Base-by-base conservation (phyloP, 2,797 vertebrate genomes). In the Phrynocephalus forsythii region DNA sequence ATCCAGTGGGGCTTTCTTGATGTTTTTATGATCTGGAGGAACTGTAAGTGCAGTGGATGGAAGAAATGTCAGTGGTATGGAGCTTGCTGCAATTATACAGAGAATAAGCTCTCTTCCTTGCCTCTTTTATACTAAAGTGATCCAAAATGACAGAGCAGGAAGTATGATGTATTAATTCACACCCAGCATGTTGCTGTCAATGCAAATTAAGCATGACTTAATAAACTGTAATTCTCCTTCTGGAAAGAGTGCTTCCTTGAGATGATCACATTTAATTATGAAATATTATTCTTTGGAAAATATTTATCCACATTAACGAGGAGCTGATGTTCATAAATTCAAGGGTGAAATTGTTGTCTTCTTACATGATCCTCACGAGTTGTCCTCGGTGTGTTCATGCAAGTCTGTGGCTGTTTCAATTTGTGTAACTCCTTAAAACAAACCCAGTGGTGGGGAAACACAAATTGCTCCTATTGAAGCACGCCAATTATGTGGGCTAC, bases 141-240 rank as follows among this genome's bases (percentile, higher is more conserved):
- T 4, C 0, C 93, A 86, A 89, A 92, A 85, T 93, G 94, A 89
- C n/a, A 91, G 89, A 68, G 56, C 2, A 0, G 91, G 93, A 92
- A 94, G 93, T 94, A 93, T 90, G 92, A 92, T 92, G 78, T 94
- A 94, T 93, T 95, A 95, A 94, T 94, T 95, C 92, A 93, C 94
- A 93, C 94, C 95, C 93, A 88, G 89, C 85, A 86, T 90, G 94
- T 89, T 85, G 91, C 83, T 94, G 88, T 91, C 94, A 96, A 87
- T 79, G 92, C 92, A 92, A 88, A 78, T 88, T 92, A 87, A 89
- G 90, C 87, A 89, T 93, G 92, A 93, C 92, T 94, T 94, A 95
- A 92, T 88, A 92, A 89, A 86, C 88, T 89, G 88, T 92, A 95
- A 93, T 93, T 93, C 89, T 90, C 91, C 86, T 82, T 89, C 84